phyloP scores from a whole-genome alignment of 2,797 vertebrate genomes.

The Hylomyscus alleni region DNA sequence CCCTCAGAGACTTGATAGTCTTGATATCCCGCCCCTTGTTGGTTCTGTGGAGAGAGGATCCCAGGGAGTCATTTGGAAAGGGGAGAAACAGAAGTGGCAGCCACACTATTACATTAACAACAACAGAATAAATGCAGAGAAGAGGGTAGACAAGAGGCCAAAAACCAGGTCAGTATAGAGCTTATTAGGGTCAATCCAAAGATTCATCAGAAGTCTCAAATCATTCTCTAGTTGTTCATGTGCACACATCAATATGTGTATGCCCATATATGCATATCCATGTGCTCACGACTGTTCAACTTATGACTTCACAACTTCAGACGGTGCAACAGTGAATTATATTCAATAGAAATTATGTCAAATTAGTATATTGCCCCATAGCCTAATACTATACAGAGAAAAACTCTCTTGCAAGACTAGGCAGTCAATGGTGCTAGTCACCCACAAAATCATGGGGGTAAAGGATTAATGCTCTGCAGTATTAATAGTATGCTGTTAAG shows the following conservation, averaged over 20 bases:
- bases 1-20: slow-evolving; percentile 98
- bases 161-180: not conserved
- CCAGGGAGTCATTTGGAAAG: slow-evolving; percentile 50
- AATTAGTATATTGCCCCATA: not conserved
- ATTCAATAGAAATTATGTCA: not conserved
- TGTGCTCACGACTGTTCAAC: not conserved
- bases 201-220: not conserved
- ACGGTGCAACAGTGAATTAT: not conserved
- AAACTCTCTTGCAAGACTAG: not conserved
- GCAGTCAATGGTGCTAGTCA: not conserved
- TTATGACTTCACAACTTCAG: not conserved
- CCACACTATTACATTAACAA: not conserved
- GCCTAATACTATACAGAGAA: not conserved
- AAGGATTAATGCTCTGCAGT: not conserved
- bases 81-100: slow-evolving; percentile 25
- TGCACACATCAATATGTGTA: not conserved
- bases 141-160: not conserved
- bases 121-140: not conserved
- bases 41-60: slow-evolving; percentile 90
- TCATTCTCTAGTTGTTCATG: not conserved
- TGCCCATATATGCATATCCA: not conserved
- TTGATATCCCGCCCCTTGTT: slow-evolving; percentile 99
- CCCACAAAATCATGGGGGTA: not conserved
- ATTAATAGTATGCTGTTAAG: not conserved
- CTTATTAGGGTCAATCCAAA: not conserved